A percentile compares a stretch with the other conserved stretches of the same genome.
Evolutionary conservation across 37 sponge, comb jelly and placozoan species (phyloP).

Genomic region (Agelas oroides): DNA sequence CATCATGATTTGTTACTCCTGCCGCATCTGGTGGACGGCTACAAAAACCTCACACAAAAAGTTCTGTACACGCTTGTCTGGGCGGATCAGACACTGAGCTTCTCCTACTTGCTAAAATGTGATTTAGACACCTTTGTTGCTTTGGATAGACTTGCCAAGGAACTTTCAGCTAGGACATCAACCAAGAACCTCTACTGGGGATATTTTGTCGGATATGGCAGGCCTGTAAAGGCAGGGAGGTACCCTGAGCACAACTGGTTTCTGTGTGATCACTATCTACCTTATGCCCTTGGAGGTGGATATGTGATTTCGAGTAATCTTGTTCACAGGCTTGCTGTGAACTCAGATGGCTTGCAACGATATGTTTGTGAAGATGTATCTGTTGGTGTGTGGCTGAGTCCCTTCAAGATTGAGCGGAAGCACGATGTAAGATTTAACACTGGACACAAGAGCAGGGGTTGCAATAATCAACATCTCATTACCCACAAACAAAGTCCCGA

Average conservation of each 20-base stretch:
- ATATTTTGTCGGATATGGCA: constrained; percentile 83
- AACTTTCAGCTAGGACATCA: constrained; percentile 20
- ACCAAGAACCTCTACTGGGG: constrained; percentile 82
- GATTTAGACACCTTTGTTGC: constrained; percentile 85
- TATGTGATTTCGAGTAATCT: constrained; percentile 79
- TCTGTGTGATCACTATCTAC: constrained; percentile 86
- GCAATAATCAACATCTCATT: constrained; percentile 71
- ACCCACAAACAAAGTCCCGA: constrained; percentile 80
- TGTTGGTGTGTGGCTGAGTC: constrained; percentile 87
- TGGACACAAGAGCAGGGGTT: constrained; percentile 85
- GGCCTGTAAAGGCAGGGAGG: constrained; percentile 70
- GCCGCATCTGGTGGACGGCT: constrained; percentile 62
- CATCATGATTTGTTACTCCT: constrained; percentile 75
- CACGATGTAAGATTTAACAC: constrained; percentile 92
- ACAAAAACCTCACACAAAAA: constrained; percentile 72
- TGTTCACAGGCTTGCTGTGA: constrained; percentile 53
- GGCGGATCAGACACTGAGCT: constrained; percentile 34
- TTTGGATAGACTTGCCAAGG: constrained; percentile 44
- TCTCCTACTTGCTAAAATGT: constrained; percentile 81
- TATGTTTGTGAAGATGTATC: constrained; percentile 90
- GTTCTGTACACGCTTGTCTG: constrained; percentile 61
- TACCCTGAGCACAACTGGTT: constrained; percentile 83
- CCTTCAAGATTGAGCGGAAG: constrained; percentile 58
- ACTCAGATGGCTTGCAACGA: constrained; percentile 48
- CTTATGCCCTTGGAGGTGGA: constrained; percentile 92